Evolutionary conservation across 2,888 invertebrate species (phyloP).

Genomic region (Artemia sp.): DNA sequence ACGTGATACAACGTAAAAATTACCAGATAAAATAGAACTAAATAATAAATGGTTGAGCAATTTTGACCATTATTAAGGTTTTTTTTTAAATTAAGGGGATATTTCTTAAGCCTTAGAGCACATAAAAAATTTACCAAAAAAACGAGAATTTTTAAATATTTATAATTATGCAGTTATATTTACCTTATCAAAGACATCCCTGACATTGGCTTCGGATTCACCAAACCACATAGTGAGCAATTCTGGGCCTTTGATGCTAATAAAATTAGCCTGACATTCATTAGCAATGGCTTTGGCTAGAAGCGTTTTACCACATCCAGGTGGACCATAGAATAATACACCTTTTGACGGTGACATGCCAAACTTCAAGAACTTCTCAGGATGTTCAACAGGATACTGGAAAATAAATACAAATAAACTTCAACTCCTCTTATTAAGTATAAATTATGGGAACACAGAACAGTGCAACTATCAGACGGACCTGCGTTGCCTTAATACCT

Average conservation of each 20-base stretch:
- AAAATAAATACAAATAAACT: conserved; percentile 21
- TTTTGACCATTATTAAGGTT: too few species aligned
- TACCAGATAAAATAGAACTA: too few species aligned
- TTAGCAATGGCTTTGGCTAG: conserved; percentile 95
- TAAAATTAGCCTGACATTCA: conserved; percentile 99
- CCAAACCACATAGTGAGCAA: conserved; percentile 99
- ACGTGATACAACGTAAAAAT: too few species aligned
- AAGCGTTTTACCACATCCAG: conserved; percentile 88
- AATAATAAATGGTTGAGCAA: too few species aligned
- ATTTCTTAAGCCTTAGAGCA: too few species aligned
- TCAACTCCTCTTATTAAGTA: too few species aligned
- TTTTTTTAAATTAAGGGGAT: too few species aligned
- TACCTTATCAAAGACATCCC: conserved; percentile 98
- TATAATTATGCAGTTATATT: conserved; percentile 22
- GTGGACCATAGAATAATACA: conserved; percentile 95
- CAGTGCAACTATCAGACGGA: too few species aligned
- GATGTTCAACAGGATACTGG: conserved; percentile 97
- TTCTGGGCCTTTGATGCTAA: conserved; percentile 92
- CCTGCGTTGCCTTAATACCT: too few species aligned
- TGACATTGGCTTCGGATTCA: conserved; percentile 97
- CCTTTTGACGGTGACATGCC: conserved; percentile 99
- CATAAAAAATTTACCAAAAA: too few species aligned
- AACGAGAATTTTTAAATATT: too few species aligned
- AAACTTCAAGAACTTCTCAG: conserved; percentile 98
- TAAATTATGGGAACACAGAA: too few species aligned